phyloP scores from a whole-genome alignment of 2,797 vertebrate species.

The Cossypha heuglini region DNA sequence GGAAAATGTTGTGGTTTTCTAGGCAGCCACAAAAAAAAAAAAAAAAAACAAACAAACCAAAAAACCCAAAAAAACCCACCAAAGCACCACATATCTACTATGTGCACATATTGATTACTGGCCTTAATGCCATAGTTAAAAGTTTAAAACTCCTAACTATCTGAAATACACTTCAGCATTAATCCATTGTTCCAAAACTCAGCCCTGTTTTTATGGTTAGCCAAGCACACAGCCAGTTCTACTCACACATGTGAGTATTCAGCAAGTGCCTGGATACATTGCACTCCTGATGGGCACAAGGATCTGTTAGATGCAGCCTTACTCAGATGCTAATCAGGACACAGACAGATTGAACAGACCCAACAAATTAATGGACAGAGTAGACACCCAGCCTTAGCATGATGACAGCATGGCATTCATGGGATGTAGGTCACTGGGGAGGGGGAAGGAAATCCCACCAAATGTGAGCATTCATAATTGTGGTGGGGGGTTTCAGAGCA shows the following conservation, averaged over 20 bases:
- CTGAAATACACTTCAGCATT: neutral
- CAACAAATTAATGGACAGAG: neutral
- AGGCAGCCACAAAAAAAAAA: neutral
- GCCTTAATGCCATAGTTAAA: neutral
- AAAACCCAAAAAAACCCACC: too few relatives aligned
- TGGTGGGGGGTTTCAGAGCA: neutral
- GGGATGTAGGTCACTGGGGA: slow-evolving; percentile 35
- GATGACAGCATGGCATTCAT: slow-evolving; percentile 22
- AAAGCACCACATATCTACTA: neutral
- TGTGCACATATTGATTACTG: neutral
- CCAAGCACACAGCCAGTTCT: neutral
- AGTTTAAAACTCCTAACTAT: neutral
- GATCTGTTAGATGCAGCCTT: neutral
- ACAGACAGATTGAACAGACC: neutral
- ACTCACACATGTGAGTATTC: neutral
- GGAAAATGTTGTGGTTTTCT: neutral
- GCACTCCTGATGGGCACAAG: neutral
- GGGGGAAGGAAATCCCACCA: neutral
- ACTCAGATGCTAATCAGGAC: neutral
- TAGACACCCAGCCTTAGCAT: neutral
- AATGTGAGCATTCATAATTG: neutral
- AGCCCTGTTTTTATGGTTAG: neutral
- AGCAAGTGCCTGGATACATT: neutral
- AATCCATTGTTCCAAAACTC: neutral
- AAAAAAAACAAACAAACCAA: neutral